A percentile compares a stretch with the other conserved stretches of the same genome.
Conservation (phyloP, 1,140 invertebrate species). For the Triops cancriformis region DNA sequence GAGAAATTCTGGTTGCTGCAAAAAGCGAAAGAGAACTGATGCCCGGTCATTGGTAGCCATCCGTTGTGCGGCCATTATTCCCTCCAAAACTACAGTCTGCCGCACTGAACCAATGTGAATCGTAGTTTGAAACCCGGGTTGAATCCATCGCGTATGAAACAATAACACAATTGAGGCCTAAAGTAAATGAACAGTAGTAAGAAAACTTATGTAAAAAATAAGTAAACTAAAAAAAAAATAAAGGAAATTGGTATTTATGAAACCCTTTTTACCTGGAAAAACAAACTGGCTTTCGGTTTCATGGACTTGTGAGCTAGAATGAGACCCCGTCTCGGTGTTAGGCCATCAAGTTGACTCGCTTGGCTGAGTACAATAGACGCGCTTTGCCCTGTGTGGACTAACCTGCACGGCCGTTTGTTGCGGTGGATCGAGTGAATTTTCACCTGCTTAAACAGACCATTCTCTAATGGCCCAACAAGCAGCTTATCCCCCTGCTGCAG, state of each 20-base stretch:
- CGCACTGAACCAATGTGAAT: conserved; percentile 90
- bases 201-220: conserved; percentile 30
- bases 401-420: conserved; percentile 77
- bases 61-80: conserved; percentile 48
- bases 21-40: conserved; percentile 78
- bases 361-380: conserved; percentile 71
- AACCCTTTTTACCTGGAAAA: conserved; percentile 31
- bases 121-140: conserved; percentile 82
- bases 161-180: conserved; percentile 78
- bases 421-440: conserved; percentile 76
- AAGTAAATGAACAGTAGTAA: too few relatives aligned
- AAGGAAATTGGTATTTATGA: conserved; percentile 41
- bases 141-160: conserved; percentile 73
- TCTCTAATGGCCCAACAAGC: conserved; percentile 70
- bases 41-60: conserved; percentile 75
- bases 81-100: conserved; percentile 81
- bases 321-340: conserved; percentile 69
- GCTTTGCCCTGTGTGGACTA: conserved; percentile 81
- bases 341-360: conserved; percentile 42
- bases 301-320: conserved; percentile 30
- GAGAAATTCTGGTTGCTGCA: conserved; percentile 85
- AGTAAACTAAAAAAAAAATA: conserved; percentile 25
- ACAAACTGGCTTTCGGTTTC: conserved; percentile 29
- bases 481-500: conserved; percentile 73
- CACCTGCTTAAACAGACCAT: conserved; percentile 70